Evolutionary conservation across 2,888 invertebrate species (phyloP).

Genomic region (Lysandra coridon): DNA sequence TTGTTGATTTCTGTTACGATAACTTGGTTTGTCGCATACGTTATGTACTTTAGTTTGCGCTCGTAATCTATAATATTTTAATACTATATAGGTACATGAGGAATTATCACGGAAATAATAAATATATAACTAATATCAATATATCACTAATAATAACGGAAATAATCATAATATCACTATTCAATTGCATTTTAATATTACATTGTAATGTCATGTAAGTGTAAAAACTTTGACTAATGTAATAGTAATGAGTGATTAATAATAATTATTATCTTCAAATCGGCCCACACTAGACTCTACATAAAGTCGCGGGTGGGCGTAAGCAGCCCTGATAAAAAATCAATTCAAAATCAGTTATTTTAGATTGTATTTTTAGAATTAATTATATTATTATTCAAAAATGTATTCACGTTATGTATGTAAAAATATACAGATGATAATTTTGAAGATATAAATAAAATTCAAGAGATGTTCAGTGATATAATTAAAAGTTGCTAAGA

Average conservation of each 20-base stretch:
- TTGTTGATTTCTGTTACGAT: too few species aligned
- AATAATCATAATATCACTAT: too few species aligned
- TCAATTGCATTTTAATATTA: too few species aligned
- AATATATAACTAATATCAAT: too few species aligned
- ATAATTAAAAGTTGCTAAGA: neutral
- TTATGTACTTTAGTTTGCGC: too few species aligned
- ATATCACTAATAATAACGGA: too few species aligned
- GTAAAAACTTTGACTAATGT: neutral
- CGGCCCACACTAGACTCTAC: conserved; percentile 9
- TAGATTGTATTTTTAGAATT: too few species aligned
- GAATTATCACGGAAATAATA: too few species aligned
- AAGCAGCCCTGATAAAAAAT: neutral
- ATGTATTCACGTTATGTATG: neutral
- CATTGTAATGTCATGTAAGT: neutral
- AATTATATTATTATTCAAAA: neutral
- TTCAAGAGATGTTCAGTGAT: neutral
- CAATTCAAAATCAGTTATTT: neutral
- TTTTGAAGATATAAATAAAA: neutral
- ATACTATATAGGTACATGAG: too few species aligned
- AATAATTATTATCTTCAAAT: neutral
- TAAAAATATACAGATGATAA: neutral
- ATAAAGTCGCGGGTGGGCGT: neutral
- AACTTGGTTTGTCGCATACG: too few species aligned
- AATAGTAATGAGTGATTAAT: neutral
- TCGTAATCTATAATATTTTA: too few species aligned